A percentile compares a stretch with the other conserved stretches of the same genome.
These are phyloP conservation scores for Amniataba percoides DNA, from an alignment of 2,797 vertebrate species.

Conservation along the genomic window DNA sequence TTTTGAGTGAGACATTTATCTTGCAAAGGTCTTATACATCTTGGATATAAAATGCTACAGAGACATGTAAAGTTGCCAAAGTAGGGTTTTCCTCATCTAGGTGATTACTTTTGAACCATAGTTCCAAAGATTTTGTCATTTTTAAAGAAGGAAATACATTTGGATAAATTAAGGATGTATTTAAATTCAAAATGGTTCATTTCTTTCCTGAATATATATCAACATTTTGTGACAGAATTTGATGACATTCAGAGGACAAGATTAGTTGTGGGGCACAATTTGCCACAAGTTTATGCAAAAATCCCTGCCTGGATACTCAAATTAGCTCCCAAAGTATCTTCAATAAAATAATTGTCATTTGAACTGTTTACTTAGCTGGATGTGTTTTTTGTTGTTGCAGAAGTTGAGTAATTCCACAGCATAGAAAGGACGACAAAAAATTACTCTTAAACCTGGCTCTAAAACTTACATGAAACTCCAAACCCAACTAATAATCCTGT, in stretches of 20 bases:
- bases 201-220: neutral
- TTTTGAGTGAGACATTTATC: neutral
- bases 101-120: neutral
- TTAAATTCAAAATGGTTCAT: neutral
- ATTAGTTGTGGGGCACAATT: too few species aligned
- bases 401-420: neutral
- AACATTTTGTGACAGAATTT: neutral
- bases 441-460: neutral
- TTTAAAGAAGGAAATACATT: neutral
- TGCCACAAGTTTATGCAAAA: neutral
- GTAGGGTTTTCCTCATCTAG: neutral
- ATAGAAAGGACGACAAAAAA: neutral
- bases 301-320: neutral
- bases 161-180: neutral
- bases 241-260: neutral
- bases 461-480: neutral
- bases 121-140: neutral
- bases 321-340: neutral
- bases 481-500: neutral
- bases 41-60: neutral
- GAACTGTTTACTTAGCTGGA: too few species aligned
- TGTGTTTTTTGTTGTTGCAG: too few species aligned
- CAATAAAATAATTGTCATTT: neutral
- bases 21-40: neutral
- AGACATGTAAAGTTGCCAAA: neutral